These are phyloP conservation scores for Microtus agrestis DNA, from an alignment of 2,797 vertebrate genomes.

Conservation along the genomic window DNA sequence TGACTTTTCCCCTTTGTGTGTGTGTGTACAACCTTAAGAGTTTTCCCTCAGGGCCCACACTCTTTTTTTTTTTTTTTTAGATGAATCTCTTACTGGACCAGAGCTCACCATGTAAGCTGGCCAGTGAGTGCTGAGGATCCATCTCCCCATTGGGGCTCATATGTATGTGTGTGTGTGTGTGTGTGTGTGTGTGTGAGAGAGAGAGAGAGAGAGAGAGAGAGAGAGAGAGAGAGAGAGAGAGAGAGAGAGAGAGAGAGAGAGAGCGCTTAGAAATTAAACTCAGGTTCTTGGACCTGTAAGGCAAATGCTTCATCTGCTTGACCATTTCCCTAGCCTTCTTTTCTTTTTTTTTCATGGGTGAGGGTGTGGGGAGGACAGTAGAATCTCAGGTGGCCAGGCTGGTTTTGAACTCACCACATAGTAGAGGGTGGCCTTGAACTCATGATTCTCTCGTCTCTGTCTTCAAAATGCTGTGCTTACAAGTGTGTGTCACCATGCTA, in stretches of 20 bases:
- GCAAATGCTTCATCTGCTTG: not conserved
- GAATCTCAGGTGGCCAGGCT: not conserved
- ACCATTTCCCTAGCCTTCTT: not conserved
- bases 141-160: not conserved
- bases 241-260: too few relatives aligned
- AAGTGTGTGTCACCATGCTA: not conserved
- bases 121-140: not conserved
- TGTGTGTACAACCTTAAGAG: not conserved
- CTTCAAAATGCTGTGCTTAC: not conserved
- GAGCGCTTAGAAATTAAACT: not conserved
- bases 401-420: not conserved
- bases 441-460: not conserved
- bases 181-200: too few relatives aligned
- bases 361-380: not conserved
- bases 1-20: not conserved
- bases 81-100: not conserved
- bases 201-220: too few relatives aligned
- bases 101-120: not conserved
- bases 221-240: too few relatives aligned
- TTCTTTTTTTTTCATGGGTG: too few relatives aligned
- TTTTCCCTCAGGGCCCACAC: not conserved
- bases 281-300: not conserved
- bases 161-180: too few relatives aligned
- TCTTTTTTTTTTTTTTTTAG: not conserved
- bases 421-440: not conserved